Conservation (phyloP, 2,797 vertebrate genomes). For the Merluccius polli region DNA sequence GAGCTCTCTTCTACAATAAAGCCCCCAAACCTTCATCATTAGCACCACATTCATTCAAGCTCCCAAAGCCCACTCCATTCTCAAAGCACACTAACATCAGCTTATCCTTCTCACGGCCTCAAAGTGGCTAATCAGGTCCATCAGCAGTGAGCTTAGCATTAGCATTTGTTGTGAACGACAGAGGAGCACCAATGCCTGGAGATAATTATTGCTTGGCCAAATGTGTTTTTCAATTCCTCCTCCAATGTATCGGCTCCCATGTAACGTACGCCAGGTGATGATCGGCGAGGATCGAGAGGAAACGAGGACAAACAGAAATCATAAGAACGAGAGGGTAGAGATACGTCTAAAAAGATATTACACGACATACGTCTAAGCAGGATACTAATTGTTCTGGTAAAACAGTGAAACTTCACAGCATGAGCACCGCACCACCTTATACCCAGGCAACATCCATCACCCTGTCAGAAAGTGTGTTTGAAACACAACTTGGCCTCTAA, state of each 20-base stretch:
- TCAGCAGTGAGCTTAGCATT: conserved; percentile 37
- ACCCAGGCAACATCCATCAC: conserved; percentile 48
- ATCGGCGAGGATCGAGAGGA: conserved; percentile 5
- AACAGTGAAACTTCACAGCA: conserved; percentile 4
- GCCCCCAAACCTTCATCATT: conserved; percentile 53
- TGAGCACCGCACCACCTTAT: conserved; percentile 28
- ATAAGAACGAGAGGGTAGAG: conserved; percentile 1
- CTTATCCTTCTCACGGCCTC: conserved; percentile 32
- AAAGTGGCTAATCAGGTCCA: conserved; percentile 41
- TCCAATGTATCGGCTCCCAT: conserved; percentile 9
- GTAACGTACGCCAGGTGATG: conserved; percentile 19
- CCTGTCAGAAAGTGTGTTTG: conserved; percentile 51
- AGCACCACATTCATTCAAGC: conserved; percentile 52
- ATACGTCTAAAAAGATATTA: not conserved
- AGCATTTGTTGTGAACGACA: conserved; percentile 5
- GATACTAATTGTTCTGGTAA: not conserved
- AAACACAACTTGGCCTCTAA: conserved; percentile 49
- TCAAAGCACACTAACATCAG: conserved; percentile 41
- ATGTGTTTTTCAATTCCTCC: conserved; percentile 7
- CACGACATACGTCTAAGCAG: no score
- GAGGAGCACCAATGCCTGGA: not conserved
- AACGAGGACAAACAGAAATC: conserved; percentile 25
- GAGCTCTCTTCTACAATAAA: conserved; percentile 53
- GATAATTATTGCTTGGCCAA: conserved; percentile 38
- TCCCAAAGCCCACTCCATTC: conserved; percentile 26